Evolutionary conservation across 2,113 vertebrate genomes (phyloP).

Genomic region (Lutjanus erythropterus): DNA sequence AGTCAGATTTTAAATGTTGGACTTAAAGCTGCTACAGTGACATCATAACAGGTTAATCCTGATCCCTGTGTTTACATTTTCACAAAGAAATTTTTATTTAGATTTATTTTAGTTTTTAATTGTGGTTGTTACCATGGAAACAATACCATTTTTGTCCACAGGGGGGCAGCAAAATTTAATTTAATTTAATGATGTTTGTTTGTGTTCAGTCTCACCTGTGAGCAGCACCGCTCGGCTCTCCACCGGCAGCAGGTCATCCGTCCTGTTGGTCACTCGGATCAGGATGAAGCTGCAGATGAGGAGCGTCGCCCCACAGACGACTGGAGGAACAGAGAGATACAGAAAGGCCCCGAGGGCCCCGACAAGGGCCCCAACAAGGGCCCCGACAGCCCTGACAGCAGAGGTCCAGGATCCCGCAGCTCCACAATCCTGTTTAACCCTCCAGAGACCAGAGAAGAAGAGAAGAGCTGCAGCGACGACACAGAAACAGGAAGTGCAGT

Average conservation of each 20-base stretch:
- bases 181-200: too few relatives aligned
- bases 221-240: slow-evolving; percentile 60
- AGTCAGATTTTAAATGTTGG: too few relatives aligned
- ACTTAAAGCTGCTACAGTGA: too few relatives aligned
- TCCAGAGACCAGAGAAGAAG: background rate
- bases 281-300: slow-evolving; percentile 39
- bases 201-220: slow-evolving; percentile 75
- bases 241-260: slow-evolving; percentile 18
- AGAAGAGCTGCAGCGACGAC: background rate
- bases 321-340: background rate
- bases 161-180: too few relatives aligned
- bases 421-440: accelerated
- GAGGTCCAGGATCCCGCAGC: background rate
- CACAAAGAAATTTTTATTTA: too few relatives aligned
- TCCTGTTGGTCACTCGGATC: background rate
- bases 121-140: too few relatives aligned
- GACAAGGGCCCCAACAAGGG: background rate
- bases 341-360: background rate
- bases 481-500: slow-evolving; percentile 2
- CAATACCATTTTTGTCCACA: too few relatives aligned
- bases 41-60: too few relatives aligned
- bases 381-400: background rate
- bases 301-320: background rate
- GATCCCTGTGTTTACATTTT: too few relatives aligned
- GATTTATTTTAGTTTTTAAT: too few relatives aligned